phyloP scores from a whole-genome alignment of 2,113 vertebrate species.

The Procapra przewalskii region DNA sequence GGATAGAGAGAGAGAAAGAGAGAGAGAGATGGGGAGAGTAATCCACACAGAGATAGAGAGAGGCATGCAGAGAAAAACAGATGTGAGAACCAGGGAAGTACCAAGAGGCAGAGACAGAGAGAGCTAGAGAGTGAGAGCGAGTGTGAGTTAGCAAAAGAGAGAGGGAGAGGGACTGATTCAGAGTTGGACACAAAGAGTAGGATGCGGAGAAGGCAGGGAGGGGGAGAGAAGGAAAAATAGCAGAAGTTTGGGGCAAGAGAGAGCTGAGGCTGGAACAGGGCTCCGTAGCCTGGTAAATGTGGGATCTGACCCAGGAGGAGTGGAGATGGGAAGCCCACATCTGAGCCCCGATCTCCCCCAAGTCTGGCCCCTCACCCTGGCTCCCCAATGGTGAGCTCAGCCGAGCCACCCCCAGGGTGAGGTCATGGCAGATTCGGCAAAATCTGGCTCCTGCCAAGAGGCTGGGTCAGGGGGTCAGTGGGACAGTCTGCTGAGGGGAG shows the following conservation, averaged over 20 bases:
- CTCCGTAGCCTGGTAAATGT: not conserved
- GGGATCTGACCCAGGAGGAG: not conserved
- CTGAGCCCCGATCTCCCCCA: not conserved
- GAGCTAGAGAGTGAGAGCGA: not conserved
- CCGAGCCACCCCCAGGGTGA: conserved; percentile 37
- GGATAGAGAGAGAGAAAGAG: not conserved
- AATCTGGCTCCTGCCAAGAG: conserved; percentile 48
- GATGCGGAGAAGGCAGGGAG: not conserved
- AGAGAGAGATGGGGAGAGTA: not conserved
- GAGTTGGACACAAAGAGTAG: not conserved
- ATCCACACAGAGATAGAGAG: not conserved
- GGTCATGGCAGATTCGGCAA: conserved; percentile 30
- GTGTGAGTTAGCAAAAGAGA: not conserved
- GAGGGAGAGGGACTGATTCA: not conserved
- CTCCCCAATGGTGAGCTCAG: conserved; percentile 44
- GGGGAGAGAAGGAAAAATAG: not conserved
- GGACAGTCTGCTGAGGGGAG: conserved; percentile 15
- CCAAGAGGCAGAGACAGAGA: not conserved
- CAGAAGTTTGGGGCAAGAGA: not conserved
- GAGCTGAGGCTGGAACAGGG: not conserved
- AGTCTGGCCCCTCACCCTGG: not conserved
- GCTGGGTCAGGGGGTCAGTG: conserved; percentile 71
- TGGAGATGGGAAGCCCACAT: not conserved
- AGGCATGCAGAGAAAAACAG: not conserved
- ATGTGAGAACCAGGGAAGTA: not conserved